Conservation (phyloP, 1,140 invertebrate genomes). For the Leptinotarsa undecemlineata region DNA sequence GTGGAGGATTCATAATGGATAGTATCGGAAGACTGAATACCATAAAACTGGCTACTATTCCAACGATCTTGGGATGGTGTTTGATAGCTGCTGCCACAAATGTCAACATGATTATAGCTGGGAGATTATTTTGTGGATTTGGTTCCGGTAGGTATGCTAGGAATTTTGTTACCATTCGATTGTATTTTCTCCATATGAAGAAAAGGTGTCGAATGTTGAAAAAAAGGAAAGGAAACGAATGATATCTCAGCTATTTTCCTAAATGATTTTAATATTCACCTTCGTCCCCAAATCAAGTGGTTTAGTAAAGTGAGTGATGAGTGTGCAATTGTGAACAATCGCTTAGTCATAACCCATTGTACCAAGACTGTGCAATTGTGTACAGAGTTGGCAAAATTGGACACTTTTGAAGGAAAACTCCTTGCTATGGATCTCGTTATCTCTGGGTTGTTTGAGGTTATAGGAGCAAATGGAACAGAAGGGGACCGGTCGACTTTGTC, state of each 20-base stretch:
- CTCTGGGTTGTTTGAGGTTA: too few relatives aligned
- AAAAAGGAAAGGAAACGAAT: neutral
- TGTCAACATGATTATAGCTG: slow-evolving; percentile 60
- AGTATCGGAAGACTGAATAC: slow-evolving; percentile 65
- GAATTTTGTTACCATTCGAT: neutral
- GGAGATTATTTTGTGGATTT: slow-evolving; percentile 67
- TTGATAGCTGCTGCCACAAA: slow-evolving; percentile 60
- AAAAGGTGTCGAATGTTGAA: neutral
- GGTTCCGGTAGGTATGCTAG: slow-evolving; percentile 52
- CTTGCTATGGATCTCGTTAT: too few relatives aligned
- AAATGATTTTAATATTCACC: neutral
- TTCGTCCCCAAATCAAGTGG: neutral
- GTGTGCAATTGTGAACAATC: too few relatives aligned
- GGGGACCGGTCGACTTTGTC: too few relatives aligned
- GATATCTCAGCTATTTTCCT: neutral
- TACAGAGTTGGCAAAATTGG: too few relatives aligned
- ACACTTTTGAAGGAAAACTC: too few relatives aligned
- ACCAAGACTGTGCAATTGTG: too few relatives aligned
- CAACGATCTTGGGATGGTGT: slow-evolving; percentile 66
- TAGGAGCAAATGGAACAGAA: too few relatives aligned
- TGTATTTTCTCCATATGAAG: neutral
- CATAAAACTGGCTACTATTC: slow-evolving; percentile 63
- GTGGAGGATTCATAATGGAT: slow-evolving; percentile 65
- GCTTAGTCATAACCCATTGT: too few relatives aligned
- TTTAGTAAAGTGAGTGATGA: too few relatives aligned